These are phyloP conservation scores for Ammodytes dubius DNA, from an alignment of 2,113 vertebrate species.

Conservation along the genomic window DNA sequence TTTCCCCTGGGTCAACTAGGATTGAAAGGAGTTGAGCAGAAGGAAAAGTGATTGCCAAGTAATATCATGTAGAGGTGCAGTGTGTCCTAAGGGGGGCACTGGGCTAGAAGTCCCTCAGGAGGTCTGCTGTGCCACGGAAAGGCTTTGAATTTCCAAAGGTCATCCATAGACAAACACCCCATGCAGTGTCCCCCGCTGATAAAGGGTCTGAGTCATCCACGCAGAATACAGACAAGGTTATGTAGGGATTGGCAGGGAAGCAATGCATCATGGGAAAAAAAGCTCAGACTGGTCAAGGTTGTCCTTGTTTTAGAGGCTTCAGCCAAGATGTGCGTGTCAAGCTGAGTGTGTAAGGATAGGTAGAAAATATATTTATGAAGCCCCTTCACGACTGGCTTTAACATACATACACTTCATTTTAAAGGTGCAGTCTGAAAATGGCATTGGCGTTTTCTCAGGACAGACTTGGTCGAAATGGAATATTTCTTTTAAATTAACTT, in stretches of 20 bases:
- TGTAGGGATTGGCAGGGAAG: neutral
- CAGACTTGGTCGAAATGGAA: too few relatives aligned
- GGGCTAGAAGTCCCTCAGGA: neutral
- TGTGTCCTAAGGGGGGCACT: neutral
- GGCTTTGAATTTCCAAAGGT: conserved; percentile 6
- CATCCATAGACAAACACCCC: neutral
- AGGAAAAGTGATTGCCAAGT: conserved; percentile 15
- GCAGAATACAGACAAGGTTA: conserved; percentile 2
- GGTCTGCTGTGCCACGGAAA: neutral
- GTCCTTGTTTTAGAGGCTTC: neutral
- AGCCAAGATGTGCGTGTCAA: neutral
- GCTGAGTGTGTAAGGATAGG: neutral
- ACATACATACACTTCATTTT: neutral
- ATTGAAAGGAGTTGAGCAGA: conserved; percentile 19
- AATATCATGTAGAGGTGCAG: conserved; percentile 10
- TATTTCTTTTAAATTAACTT: too few relatives aligned
- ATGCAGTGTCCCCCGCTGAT: conserved; percentile 1
- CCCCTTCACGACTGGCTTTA: neutral
- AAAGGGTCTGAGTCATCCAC: conserved; percentile 32
- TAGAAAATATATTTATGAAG: neutral
- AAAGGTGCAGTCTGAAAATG: too few relatives aligned
- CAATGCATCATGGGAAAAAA: neutral
- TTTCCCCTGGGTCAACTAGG: neutral
- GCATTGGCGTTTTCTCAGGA: too few relatives aligned
- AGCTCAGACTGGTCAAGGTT: conserved; percentile 3